Evolutionary conservation across 2,888 invertebrate genomes (phyloP).

Genomic region (Lasioglossum pauxillum): DNA sequence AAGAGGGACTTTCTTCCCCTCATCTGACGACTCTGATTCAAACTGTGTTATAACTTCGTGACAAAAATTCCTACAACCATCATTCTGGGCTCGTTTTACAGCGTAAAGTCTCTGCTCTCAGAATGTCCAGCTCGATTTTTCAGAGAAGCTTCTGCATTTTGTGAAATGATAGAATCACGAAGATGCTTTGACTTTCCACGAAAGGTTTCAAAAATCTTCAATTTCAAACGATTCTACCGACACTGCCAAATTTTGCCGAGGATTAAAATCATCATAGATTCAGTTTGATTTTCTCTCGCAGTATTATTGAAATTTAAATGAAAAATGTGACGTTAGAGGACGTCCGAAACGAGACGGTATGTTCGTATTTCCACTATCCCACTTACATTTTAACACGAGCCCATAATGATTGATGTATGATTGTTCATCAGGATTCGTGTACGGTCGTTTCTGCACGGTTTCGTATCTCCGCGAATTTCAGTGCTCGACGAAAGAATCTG

Average conservation of each 20-base stretch:
- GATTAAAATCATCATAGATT: not conserved
- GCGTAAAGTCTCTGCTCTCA: not conserved
- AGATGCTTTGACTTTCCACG: not conserved
- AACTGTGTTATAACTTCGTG: not conserved
- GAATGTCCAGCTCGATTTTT: not conserved
- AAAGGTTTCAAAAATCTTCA: not conserved
- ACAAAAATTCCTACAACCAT: not conserved
- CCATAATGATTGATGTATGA: not conserved
- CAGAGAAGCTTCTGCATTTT: not conserved
- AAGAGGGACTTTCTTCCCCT: no score
- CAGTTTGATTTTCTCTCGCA: not conserved
- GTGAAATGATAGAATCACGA: not conserved
- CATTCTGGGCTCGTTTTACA: not conserved
- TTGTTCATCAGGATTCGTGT: not conserved
- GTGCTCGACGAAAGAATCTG: conserved; percentile 50
- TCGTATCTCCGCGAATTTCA: conserved; percentile 45
- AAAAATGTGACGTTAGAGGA: not conserved
- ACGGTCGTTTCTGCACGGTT: conserved; percentile 1
- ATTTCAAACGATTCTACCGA: not conserved
- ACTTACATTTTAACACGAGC: not conserved
- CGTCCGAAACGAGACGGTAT: no score
- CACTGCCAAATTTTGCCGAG: not conserved
- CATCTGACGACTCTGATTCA: not conserved
- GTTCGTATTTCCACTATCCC: not conserved
- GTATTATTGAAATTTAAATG: no score